phyloP scores from a whole-genome alignment of 2,797 vertebrate species.

The Leuciscus waleckii region DNA sequence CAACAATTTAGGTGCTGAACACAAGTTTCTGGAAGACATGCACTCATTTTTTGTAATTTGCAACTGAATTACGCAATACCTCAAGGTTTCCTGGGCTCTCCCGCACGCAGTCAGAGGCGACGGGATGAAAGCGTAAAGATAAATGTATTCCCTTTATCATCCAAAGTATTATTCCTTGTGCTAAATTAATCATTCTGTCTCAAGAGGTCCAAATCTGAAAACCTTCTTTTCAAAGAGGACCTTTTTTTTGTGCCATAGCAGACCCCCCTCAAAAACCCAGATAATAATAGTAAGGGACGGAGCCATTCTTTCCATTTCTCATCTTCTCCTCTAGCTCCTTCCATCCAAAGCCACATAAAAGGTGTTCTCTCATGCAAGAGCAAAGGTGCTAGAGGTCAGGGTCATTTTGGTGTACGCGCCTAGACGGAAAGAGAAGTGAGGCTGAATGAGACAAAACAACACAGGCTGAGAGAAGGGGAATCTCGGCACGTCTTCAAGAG shows the following conservation, averaged over 20 bases:
- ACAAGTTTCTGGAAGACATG: constrained; percentile 10
- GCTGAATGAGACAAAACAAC: constrained; percentile 1
- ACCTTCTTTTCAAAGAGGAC: constrained; percentile 53
- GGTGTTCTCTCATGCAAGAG: constrained; percentile 42
- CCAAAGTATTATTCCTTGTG: constrained; percentile 62
- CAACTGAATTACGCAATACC: constrained; percentile 49
- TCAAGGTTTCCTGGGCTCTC: constrained; percentile 46
- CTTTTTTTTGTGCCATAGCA: constrained; percentile 42
- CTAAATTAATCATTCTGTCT: constrained; percentile 69
- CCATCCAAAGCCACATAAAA: constrained; percentile 29
- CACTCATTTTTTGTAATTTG: constrained; percentile 46
- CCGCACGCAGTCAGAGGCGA: constrained; percentile 45
- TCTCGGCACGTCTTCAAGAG: constrained; percentile 33
- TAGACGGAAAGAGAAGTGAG: constrained; percentile 21
- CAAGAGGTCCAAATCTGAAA: constrained; percentile 57
- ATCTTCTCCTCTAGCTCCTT: constrained; percentile 11
- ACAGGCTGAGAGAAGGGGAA: constrained; percentile 20
- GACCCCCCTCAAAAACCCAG: constrained; percentile 20
- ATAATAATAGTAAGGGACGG: constrained; percentile 39
- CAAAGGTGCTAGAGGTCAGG: constrained; percentile 47
- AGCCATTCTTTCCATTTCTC: constrained; percentile 11
- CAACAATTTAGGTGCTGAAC: constrained; percentile 22
- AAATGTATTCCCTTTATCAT: constrained; percentile 70
- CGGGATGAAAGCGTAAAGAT: constrained; percentile 64
- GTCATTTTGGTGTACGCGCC: constrained; percentile 30